Evolutionary conservation across 2,113 vertebrate species (phyloP).

Genomic region (Melanotaenia duboulayi): DNA sequence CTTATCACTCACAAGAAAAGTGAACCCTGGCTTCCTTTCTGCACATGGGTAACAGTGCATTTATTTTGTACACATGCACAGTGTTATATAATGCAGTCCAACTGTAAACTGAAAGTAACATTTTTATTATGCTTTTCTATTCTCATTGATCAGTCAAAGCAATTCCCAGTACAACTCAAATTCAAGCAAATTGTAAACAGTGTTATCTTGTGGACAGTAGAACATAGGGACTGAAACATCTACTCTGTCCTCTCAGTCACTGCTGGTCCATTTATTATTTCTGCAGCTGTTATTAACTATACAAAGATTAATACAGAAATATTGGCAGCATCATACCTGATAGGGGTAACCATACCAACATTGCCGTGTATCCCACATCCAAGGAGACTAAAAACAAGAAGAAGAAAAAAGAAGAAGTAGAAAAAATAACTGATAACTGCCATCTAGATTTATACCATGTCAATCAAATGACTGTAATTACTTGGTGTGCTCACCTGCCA

Average conservation of each 20-base stretch:
- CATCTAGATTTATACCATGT: neutral
- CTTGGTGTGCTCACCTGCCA: slow-evolving; percentile 88
- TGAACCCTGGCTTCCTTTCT: slow-evolving; percentile 20
- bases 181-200: neutral
- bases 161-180: neutral
- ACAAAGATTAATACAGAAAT: neutral
- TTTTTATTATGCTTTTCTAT: neutral
- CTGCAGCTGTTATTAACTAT: too few relatives aligned
- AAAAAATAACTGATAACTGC: too few relatives aligned
- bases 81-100: neutral
- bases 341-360: slow-evolving; percentile 97
- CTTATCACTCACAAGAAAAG: neutral
- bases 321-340: slow-evolving; percentile 84
- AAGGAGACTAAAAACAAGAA: slow-evolving; percentile 84
- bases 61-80: neutral
- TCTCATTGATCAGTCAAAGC: neutral
- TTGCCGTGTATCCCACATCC: slow-evolving; percentile 96
- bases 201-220: neutral
- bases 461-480: neutral
- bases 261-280: too few relatives aligned
- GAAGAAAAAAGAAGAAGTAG: neutral
- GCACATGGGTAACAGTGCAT: neutral
- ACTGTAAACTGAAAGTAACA: neutral
- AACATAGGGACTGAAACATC: neutral
- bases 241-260: neutral